These are phyloP conservation scores for Parelbella ahira DNA, from an alignment of 2,888 invertebrate genomes.

Conservation along the genomic window DNA sequence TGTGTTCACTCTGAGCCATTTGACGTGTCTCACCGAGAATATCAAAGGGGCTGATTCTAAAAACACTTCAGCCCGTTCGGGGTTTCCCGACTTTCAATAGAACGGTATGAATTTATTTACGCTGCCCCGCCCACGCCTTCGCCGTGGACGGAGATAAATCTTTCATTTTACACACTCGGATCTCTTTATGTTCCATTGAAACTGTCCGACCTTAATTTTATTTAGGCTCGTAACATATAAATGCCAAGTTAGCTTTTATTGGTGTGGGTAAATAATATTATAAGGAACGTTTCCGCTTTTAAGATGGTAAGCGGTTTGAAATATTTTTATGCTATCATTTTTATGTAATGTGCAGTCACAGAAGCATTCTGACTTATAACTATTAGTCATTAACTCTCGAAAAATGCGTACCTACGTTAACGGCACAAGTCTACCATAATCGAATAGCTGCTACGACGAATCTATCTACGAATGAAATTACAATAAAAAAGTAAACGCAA, in stretches of 20 bases:
- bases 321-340: too few relatives aligned
- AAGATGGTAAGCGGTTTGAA: too few relatives aligned
- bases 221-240: conserved; percentile 37
- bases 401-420: too few relatives aligned
- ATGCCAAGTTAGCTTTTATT: conserved; percentile 7
- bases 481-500: too few relatives aligned
- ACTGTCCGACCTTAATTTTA: conserved; percentile 45
- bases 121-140: conserved; percentile 31
- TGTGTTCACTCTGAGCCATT: conserved; percentile 41
- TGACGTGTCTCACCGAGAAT: conserved; percentile 44
- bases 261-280: too few relatives aligned
- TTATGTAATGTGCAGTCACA: too few relatives aligned
- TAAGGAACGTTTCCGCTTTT: too few relatives aligned
- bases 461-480: too few relatives aligned
- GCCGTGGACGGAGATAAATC: conserved; percentile 54
- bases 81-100: conserved; percentile 57
- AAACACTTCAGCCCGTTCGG: conserved; percentile 56
- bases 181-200: conserved; percentile 63
- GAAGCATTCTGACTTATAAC: too few relatives aligned
- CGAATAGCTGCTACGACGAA: too few relatives aligned
- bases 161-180: conserved; percentile 59
- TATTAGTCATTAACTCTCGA: too few relatives aligned
- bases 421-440: too few relatives aligned
- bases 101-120: conserved; percentile 66
- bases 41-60: conserved; percentile 56